Conservation (phyloP, 1,140 invertebrate species). For the Drosophila elegans region DNA sequence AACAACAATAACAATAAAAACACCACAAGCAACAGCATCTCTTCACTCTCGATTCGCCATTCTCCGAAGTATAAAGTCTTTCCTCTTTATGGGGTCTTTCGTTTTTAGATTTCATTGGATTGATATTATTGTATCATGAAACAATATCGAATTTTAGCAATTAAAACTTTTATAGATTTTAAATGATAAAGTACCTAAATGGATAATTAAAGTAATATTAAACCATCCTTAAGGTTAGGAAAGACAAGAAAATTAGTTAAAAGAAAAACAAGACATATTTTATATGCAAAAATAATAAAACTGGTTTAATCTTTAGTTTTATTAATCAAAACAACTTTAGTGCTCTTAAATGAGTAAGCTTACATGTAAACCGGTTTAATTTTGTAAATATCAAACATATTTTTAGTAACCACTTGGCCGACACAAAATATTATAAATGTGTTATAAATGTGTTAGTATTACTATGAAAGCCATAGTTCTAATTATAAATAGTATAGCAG, state of each 20-base stretch:
- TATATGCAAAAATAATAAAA: background rate
- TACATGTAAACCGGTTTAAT: background rate
- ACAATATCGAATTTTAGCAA: background rate
- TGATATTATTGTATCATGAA: background rate
- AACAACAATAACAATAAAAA: constrained; percentile 48
- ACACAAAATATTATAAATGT: background rate
- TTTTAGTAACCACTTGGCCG: background rate
- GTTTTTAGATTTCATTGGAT: constrained; percentile 7
- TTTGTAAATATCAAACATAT: background rate
- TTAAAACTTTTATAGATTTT: background rate
- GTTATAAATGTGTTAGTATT: background rate
- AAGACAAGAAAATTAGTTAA: too few relatives aligned
- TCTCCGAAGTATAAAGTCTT: constrained; percentile 1
- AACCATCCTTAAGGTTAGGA: too few relatives aligned
- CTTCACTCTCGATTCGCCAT: constrained; percentile 25
- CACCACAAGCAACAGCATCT: constrained; percentile 31
- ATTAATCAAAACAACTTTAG: background rate
- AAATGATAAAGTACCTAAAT: background rate
- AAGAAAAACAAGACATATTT: too few relatives aligned
- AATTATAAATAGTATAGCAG: background rate
- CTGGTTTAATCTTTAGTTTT: background rate
- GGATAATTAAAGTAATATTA: background rate
- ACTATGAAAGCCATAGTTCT: background rate
- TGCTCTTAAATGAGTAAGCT: background rate
- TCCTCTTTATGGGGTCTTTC: background rate